Evolutionary conservation across 1,140 invertebrate species (phyloP), one percentile per base, ranked within the genome.

Genomic region (Bombus huntii): DNA sequence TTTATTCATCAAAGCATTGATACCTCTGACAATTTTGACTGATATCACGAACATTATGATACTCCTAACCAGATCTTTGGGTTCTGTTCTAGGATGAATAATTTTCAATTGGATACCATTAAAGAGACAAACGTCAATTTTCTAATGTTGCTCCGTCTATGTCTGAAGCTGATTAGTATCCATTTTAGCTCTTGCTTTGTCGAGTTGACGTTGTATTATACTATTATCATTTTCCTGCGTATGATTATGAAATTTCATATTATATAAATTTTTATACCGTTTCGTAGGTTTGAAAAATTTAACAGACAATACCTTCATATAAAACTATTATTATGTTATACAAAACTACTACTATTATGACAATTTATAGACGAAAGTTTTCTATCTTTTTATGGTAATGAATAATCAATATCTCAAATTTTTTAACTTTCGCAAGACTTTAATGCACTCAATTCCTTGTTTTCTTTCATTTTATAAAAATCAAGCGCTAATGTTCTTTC

Each of bases 271-370:
- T 59, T 12, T 28, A 62, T 10, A n/a, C 3, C 1, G n/a, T 62
- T n/a, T n/a, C 28, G 12, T 62, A n/a, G 1, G 28, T 62, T n/a
- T 62, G 12, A 62, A 0, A n/a, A 5, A 62, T 1, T n/a, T 62
- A 28, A 3, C 28, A 13, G 4, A n/a, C 12, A n/a, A n/a, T 5
- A n/a, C n/a, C 2, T 62, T n/a, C 0, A 1, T n/a, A 62, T 62
- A 62, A 62, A 62, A 62, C 15, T 47, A 47, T 18, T 15, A 47
- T 5, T 18, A 47, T 47, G 5, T n/a, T 1, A 10, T 62, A 62
- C 12, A 62, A 62, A 62, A 13, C 12, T 62, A 4, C 12, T n/a
- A 62, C 9, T 13, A 28, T 62, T 13, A n/a, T 13, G 1, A 62
- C 59, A 5, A 28, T 12, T 22, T 53, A 22, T 22, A 53, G 18